Conservation (phyloP, 2,113 vertebrate genomes). For the Ammospiza nelsoni region DNA sequence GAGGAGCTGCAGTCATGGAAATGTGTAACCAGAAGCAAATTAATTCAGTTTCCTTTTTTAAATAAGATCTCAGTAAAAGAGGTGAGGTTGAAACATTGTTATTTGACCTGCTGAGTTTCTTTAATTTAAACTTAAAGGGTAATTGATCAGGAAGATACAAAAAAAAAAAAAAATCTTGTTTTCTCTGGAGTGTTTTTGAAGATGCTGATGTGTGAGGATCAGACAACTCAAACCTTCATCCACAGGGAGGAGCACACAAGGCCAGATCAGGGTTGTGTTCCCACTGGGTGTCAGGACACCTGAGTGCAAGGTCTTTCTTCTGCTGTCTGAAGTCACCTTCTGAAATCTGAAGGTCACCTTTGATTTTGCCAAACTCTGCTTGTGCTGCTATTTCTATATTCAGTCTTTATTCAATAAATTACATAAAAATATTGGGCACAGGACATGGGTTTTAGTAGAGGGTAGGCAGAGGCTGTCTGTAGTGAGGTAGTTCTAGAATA, state of each 20-base stretch:
- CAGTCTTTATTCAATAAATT: not conserved
- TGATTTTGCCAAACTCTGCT: fast-evolving
- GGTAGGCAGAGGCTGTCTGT: not conserved
- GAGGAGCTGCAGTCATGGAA: not conserved
- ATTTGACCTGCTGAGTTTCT: not conserved
- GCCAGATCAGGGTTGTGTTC: not conserved
- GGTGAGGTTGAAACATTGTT: not conserved
- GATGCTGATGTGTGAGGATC: not conserved
- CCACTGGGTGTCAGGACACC: not conserved
- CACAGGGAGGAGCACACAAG: not conserved
- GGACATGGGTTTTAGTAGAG: not conserved
- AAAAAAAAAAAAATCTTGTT: not conserved
- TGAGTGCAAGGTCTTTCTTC: not conserved
- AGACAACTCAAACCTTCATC: not conserved
- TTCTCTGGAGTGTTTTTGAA: not conserved
- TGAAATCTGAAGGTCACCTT: not conserved
- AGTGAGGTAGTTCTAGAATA: not conserved
- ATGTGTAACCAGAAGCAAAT: not conserved
- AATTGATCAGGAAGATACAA: not conserved
- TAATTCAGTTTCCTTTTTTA: not conserved
- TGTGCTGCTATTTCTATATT: not conserved
- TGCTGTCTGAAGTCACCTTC: not conserved
- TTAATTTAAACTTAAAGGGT: not conserved
- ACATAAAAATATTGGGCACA: not conserved
- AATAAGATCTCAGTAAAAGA: not conserved